Base-by-base conservation (phyloP, 2,888 invertebrate genomes). In the Aquatica leii region DNA sequence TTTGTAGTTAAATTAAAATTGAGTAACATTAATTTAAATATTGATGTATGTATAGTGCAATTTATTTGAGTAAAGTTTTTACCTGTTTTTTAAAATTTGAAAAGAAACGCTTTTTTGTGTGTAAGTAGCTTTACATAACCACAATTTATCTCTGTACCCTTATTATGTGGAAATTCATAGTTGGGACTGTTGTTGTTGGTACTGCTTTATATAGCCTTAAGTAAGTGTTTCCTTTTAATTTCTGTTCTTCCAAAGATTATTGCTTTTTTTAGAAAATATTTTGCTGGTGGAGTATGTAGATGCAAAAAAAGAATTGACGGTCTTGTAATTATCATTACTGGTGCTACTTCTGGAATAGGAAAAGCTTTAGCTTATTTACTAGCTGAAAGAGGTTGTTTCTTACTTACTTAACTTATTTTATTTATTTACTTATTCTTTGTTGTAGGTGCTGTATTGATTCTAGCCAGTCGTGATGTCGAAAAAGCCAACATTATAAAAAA, bases 341-440 rank as follows among this genome's bases (percentile, higher is more conserved):
- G 87, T 24, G 85, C 83, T n/a, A 86, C 82, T 76, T 82, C 84
- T 59, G 88, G 87, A 2, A 84, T 88, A 69, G 87, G 87, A n/a
- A 83, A 82, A 74, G 84, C 84, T 54, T 78, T 86, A 41, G 84
- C 85, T 1, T 70, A 82, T 40, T 84, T 85, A 69, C 76, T 88
- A 57, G 86, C 85, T 3, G 76, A 79, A 68, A 78, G 82, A 78
- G 83, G 82, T 82, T 75, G 35, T 21, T 14, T 14, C 8, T 2
- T 46, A 17, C 1, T n/a, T 52, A 11, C 15, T 52, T 34, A 40
- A n/a, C 40, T 40, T 37, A 11, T 3, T 6, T 37, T 37, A 37
- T 43, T 15, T 14, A 43, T 14, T 48, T 18, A 34, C 9, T 41
- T 41, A 11, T 41, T 6, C 46, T 31, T 41, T 21, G 34, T 65